These are phyloP conservation scores for Ursus arctos DNA, from an alignment of 2,113 vertebrate genomes.

Conservation along the genomic window DNA sequence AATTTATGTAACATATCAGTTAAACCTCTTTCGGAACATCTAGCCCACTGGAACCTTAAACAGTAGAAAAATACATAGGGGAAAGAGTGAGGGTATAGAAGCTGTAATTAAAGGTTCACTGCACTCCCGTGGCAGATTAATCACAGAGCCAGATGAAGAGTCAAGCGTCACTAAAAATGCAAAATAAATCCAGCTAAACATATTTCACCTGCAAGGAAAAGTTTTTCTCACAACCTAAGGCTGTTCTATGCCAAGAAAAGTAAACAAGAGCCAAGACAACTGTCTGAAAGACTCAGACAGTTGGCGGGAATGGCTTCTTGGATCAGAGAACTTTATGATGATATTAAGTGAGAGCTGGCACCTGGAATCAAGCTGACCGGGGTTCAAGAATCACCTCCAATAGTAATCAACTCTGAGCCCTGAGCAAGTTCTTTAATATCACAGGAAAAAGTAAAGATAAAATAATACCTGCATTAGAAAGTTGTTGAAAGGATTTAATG, in stretches of 20 bases:
- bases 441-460: conserved; percentile 15
- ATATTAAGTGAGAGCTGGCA: background rate
- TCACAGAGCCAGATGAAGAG: conserved; percentile 27
- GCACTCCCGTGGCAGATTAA: background rate
- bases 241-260: background rate
- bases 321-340: background rate
- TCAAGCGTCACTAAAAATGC: conserved; percentile 37
- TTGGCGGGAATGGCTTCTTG: background rate
- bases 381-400: background rate
- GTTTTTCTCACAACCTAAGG: background rate
- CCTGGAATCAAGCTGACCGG: background rate
- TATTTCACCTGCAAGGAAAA: background rate
- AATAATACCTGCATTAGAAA: background rate
- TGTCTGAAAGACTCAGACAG: background rate
- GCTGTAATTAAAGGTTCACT: conserved; percentile 35
- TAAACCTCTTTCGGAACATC: conserved; percentile 20
- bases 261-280: background rate
- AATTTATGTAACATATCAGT: conserved; percentile 11
- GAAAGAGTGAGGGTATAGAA: background rate
- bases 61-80: background rate
- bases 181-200: conserved; percentile 48
- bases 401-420: background rate
- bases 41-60: background rate
- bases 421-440: background rate
- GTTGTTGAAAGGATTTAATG: background rate